Evolutionary conservation across 2,113 vertebrate species (phyloP), one percentile per base, ranked within the genome.

Genomic region (Macquaria ambigua): DNA sequence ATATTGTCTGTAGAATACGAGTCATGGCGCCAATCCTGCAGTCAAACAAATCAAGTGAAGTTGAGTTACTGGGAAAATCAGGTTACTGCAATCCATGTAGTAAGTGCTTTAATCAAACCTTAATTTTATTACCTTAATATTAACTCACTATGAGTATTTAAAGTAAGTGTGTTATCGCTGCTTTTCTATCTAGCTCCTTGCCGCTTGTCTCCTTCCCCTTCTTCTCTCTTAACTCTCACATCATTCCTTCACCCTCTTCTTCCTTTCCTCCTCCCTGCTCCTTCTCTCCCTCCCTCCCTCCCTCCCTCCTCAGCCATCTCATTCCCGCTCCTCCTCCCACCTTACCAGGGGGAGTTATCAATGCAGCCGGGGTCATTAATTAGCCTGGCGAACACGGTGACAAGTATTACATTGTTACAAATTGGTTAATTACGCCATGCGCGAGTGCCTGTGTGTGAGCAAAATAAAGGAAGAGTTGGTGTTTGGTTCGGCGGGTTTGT

Each of bases 321-420:
- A 77, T 73, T 69, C 78, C 52, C 8, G 0, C 59, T 66, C 53
- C 59, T 66, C 53, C 78, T 86, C 76, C 67, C 67, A 53, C 79
- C 63, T 75, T 56, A 70, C 67, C 58, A n/a, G 70, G 74, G 90
- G 92, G 88, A 88, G 92, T 92, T 94, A 93, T 93, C 91, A 93
- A 88, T 85, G 86, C 79, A 92, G 90, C 79, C 76, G 31, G 55
- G 91, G 92, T 92, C 92, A 94, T 96, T 95, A 94, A 95, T 96
- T 95, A 95, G 93, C 93, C 12, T 83, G 20, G 74, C 74, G 50
- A 90, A 92, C 89, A 73, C 63, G 53, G 85, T 94, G 94, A 96
- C 95, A 95, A 93, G 93, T 92, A 93, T 94, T 93, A 92, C 93
- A 92, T 94, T 92, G 94, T 96, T 95, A 95, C 94, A 94, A 93